A percentile compares a stretch with the other conserved stretches of the same genome.
Conservation (phyloP, 1,140 invertebrate genomes). For the Meloidogyne chitwoodi region DNA sequence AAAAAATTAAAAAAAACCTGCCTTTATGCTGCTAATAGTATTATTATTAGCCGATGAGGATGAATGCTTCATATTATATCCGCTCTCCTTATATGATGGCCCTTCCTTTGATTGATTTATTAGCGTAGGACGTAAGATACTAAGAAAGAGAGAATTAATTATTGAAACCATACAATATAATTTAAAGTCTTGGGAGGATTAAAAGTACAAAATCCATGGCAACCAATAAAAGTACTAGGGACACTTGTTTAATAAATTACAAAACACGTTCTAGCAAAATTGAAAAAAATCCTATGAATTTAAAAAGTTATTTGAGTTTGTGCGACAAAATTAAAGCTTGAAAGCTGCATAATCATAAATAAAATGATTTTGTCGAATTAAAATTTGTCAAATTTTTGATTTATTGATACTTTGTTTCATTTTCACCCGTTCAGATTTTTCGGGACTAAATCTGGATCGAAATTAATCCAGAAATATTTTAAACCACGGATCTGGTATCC, state of each 20-base stretch:
- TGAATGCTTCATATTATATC: neutral
- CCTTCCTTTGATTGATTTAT: neutral
- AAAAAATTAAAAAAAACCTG: neutral
- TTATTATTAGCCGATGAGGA: neutral
- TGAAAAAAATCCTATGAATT: too few relatives aligned
- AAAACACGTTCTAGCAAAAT: too few relatives aligned
- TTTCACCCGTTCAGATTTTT: too few relatives aligned
- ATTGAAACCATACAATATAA: neutral
- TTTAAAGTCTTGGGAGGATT: neutral
- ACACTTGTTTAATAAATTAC: neutral
- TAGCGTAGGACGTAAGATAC: neutral
- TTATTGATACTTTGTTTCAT: too few relatives aligned
- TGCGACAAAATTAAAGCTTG: too few relatives aligned
- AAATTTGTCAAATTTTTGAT: too few relatives aligned
- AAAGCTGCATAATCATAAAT: too few relatives aligned
- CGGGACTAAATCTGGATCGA: too few relatives aligned
- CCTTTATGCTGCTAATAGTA: neutral
- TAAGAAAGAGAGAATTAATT: neutral
- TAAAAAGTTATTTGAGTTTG: too few relatives aligned
- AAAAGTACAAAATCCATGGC: neutral
- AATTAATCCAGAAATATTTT: too few relatives aligned
- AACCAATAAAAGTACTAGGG: neutral
- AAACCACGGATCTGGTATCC: too few relatives aligned
- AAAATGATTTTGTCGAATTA: too few relatives aligned
- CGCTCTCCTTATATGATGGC: neutral